Percentiles rank a stretch among this genome's conserved stretches.
These are phyloP conservation scores for Propithecus deckenii DNA, from an alignment of 2,797 vertebrate genomes.

Conservation along the genomic window DNA sequence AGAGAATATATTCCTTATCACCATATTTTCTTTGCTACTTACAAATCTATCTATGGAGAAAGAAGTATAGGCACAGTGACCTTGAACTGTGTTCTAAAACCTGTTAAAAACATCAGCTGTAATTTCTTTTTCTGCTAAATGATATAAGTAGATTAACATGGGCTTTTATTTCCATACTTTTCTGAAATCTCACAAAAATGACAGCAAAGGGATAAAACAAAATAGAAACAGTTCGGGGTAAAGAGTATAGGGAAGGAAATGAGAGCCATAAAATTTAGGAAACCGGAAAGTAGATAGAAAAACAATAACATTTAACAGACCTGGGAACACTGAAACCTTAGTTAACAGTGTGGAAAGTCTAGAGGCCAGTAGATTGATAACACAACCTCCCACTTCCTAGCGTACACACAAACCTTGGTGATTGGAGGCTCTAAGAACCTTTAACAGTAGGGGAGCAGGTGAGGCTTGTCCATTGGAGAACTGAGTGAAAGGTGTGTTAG, in stretches of 20 bases:
- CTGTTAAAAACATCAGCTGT: not conserved
- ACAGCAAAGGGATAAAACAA: not conserved
- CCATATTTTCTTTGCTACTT: not conserved
- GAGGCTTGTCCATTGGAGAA: not conserved
- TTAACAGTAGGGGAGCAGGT: not conserved
- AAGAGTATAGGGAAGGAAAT: not conserved
- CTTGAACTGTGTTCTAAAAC: not conserved
- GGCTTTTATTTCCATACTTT: not conserved
- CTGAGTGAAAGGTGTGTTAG: not conserved
- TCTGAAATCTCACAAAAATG: not conserved
- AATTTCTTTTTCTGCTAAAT: not conserved
- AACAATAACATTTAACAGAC: not conserved
- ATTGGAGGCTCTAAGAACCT: not conserved
- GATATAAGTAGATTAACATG: not conserved
- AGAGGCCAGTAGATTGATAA: not conserved
- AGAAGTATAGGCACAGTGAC: not conserved
- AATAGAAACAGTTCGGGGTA: not conserved
- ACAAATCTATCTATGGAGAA: not conserved
- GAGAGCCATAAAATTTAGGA: not conserved
- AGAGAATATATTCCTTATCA: not conserved
- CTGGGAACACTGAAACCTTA: not conserved
- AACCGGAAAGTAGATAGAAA: not conserved
- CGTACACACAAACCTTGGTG: not conserved
- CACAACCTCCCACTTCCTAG: not conserved
- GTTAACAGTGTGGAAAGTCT: not conserved